Conservation (phyloP, 1,140 invertebrate species). For the Ips nitidus region DNA sequence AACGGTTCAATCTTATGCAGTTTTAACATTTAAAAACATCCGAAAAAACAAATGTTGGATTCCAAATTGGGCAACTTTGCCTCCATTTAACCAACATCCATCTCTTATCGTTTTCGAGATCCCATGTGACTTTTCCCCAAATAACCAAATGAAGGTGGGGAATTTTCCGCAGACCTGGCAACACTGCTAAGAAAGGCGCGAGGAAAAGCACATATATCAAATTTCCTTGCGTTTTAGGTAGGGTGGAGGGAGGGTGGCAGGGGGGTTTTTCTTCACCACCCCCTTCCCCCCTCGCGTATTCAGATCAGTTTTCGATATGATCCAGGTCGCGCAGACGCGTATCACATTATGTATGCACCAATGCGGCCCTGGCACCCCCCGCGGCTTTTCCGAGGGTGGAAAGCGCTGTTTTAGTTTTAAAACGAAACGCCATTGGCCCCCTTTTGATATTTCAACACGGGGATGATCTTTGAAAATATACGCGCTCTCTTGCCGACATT, state of each 20-base stretch:
- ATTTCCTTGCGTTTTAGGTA: constrained; percentile 12
- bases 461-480: too few relatives aligned
- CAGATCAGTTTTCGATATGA: constrained; percentile 44
- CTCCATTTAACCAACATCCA: too few relatives aligned
- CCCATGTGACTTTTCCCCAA: too few relatives aligned
- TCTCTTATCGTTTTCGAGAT: too few relatives aligned
- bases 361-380: constrained; percentile 39
- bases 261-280: neutral
- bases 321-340: constrained; percentile 39
- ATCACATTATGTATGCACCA: constrained; percentile 48
- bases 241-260: neutral
- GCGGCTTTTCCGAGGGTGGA: constrained; percentile 39
- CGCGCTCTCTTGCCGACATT: too few relatives aligned
- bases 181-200: neutral
- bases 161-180: neutral
- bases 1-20: too few relatives aligned
- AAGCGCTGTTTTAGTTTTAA: constrained; percentile 37
- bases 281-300: constrained; percentile 42
- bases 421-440: constrained; percentile 41
- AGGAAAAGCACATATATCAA: constrained; percentile 33
- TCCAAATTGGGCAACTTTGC: too few relatives aligned
- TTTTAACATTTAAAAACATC: too few relatives aligned
- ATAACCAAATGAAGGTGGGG: too few relatives aligned
- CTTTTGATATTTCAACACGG: constrained; percentile 36
- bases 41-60: too few relatives aligned